Conservation (phyloP, 2,888 invertebrate genomes). For the Ceramica pisi region DNA sequence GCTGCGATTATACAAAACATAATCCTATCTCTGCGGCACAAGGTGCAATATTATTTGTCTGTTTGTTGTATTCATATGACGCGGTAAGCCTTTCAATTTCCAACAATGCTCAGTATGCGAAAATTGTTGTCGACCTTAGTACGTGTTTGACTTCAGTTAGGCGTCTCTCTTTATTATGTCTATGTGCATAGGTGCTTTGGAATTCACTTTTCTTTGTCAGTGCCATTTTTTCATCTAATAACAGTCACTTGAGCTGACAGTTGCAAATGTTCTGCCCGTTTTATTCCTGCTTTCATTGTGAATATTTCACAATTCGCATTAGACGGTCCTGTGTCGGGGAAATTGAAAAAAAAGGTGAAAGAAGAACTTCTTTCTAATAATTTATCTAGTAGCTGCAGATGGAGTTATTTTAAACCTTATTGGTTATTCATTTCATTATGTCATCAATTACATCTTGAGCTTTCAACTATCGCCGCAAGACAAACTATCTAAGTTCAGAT, state of each 20-base stretch:
- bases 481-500: slow-evolving; percentile 54
- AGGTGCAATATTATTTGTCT: slow-evolving; percentile 60
- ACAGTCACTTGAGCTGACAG: slow-evolving; percentile 55
- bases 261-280: slow-evolving; percentile 49
- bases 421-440: neutral
- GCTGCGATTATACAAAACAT: slow-evolving; percentile 39
- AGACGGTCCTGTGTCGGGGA: neutral
- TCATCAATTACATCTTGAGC: slow-evolving; percentile 9
- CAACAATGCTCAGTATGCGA: slow-evolving; percentile 84
- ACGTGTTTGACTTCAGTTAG: slow-evolving; percentile 77
- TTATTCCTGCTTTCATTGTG: slow-evolving; percentile 47
- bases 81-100: slow-evolving; percentile 82
- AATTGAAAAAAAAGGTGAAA: neutral
- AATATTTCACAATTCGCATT: slow-evolving; percentile 23
- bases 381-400: neutral
- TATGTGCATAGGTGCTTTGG: slow-evolving; percentile 67
- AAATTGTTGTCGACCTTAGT: slow-evolving; percentile 84
- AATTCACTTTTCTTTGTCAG: slow-evolving; percentile 70
- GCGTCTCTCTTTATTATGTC: slow-evolving; percentile 68
- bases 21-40: slow-evolving; percentile 50
- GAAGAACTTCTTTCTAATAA: neutral
- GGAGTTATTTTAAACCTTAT: neutral
- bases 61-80: slow-evolving; percentile 68
- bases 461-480: slow-evolving; percentile 38
- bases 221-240: slow-evolving; percentile 60